phyloP scores from a whole-genome alignment of 2,113 vertebrate species.

The Tyrannus savana region DNA sequence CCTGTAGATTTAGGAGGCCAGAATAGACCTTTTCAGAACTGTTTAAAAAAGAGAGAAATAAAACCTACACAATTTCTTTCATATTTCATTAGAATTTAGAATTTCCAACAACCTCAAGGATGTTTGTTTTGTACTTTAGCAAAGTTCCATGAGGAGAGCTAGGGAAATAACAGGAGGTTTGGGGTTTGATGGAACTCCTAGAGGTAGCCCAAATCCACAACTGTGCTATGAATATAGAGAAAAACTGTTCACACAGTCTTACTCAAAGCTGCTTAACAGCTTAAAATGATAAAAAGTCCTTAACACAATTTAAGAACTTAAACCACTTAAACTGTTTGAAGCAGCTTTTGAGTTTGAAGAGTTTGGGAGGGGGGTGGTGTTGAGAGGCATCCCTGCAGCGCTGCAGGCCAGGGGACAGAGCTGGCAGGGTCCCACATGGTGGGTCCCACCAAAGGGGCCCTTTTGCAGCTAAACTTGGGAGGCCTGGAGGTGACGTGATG shows the following conservation, averaged over 20 bases:
- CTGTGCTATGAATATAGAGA: neutral
- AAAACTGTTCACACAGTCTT: neutral
- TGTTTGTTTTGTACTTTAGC: neutral
- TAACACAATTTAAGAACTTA: constrained; percentile 60
- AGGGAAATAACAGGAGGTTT: neutral
- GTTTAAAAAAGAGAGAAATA: neutral
- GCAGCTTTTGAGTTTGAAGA: neutral
- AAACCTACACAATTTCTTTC: neutral
- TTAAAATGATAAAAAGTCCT: constrained; percentile 57
- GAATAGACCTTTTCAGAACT: neutral
- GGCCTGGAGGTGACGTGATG: neutral
- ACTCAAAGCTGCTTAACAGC: constrained; percentile 64
- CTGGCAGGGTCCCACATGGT: rapidly evolving
- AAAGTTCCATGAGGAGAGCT: neutral
- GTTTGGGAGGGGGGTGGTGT: neutral
- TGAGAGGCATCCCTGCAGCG: neutral
- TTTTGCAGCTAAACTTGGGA: neutral
- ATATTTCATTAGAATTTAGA: neutral
- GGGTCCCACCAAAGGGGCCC: no score
- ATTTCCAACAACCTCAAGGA: neutral
- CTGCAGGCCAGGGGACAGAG: neutral
- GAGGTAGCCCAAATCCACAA: neutral
- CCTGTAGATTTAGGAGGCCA: neutral
- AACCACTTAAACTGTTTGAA: constrained; percentile 48
- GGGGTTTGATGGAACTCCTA: neutral